Evolutionary conservation across 2,888 invertebrate species (phyloP).

Genomic region (Chorisops tibialis): DNA sequence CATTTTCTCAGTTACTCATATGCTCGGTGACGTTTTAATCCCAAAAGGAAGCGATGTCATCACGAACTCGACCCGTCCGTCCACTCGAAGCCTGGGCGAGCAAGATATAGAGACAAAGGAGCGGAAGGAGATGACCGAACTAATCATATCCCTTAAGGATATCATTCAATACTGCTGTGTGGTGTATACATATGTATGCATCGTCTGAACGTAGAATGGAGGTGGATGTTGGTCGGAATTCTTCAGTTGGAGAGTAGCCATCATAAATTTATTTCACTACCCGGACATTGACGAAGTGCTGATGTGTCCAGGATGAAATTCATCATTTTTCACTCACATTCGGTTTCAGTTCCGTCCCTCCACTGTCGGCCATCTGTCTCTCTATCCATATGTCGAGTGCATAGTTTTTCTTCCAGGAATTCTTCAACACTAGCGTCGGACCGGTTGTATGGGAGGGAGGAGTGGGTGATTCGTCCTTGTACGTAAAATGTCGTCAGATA

Average conservation of each 20-base stretch:
- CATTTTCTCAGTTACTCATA: constrained; percentile 16
- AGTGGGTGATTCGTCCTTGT: not conserved
- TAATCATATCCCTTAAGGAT: constrained; percentile 30
- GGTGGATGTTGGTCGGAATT: not conserved
- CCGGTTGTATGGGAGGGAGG: not conserved
- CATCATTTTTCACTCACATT: constrained; percentile 33
- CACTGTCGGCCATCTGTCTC: not conserved
- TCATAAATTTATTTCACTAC: constrained; percentile 32
- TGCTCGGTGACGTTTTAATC: constrained; percentile 30
- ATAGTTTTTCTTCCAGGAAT: constrained; percentile 6
- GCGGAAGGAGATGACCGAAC: constrained; percentile 30
- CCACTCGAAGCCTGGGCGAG: not conserved
- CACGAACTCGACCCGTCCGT: constrained; percentile 15
- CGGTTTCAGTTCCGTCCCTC: constrained; percentile 15
- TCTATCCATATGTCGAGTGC: constrained; percentile 3
- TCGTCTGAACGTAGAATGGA: too few species aligned
- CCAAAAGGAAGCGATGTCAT: constrained; percentile 26
- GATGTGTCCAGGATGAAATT: constrained; percentile 33
- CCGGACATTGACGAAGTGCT: constrained; percentile 33
- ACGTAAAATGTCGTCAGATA: not conserved
- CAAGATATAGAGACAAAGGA: not conserved
- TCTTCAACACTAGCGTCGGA: constrained; percentile 4
- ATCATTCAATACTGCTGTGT: constrained; percentile 25
- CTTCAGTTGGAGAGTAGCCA: not conserved
- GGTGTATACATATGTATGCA: too few species aligned